A percentile compares a stretch with the other conserved stretches of the same genome.
These are phyloP conservation scores for Bos javanicus DNA, from an alignment of 2,113 vertebrate species.

Conservation along the genomic window DNA sequence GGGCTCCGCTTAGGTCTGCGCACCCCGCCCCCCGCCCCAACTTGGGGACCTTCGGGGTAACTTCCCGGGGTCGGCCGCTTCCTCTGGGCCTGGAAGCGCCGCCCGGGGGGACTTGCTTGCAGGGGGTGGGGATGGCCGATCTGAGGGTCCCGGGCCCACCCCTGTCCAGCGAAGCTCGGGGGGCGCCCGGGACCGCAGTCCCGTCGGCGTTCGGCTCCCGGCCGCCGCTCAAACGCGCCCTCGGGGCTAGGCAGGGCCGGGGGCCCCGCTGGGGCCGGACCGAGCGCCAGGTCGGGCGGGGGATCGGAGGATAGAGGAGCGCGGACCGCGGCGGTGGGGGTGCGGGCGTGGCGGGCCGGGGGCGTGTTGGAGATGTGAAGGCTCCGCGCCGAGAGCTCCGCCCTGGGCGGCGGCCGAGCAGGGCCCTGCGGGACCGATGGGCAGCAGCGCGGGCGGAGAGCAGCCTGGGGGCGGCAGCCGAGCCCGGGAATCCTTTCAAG, in stretches of 20 bases:
- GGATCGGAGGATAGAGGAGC: not conserved
- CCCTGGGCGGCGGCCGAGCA: not conserved
- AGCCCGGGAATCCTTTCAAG: slow-evolving; percentile 70
- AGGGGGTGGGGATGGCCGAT: not conserved
- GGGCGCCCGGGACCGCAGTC: not conserved
- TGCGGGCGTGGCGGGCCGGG: not conserved
- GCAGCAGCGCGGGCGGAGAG: not conserved
- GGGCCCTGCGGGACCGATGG: not conserved
- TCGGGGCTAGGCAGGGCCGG: not conserved
- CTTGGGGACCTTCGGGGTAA: slow-evolving; percentile 25
- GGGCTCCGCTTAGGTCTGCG: not conserved
- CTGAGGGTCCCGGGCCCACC: not conserved
- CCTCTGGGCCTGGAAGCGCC: not conserved
- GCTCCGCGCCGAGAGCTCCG: not conserved
- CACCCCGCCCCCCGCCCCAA: not conserved
- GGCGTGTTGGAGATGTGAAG: not conserved
- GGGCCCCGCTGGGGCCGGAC: not conserved
- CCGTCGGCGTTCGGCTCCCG: not conserved
- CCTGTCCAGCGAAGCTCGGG: too few species aligned
- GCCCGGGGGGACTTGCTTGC: not conserved
- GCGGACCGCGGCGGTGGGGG: not conserved
- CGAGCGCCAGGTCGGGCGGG: too few species aligned
- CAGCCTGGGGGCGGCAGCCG: not conserved
- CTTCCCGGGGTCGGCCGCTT: slow-evolving; percentile 15
- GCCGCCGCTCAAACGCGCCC: not conserved